Conservation (phyloP, 2,888 invertebrate species). For the Mamestra brassicae region DNA sequence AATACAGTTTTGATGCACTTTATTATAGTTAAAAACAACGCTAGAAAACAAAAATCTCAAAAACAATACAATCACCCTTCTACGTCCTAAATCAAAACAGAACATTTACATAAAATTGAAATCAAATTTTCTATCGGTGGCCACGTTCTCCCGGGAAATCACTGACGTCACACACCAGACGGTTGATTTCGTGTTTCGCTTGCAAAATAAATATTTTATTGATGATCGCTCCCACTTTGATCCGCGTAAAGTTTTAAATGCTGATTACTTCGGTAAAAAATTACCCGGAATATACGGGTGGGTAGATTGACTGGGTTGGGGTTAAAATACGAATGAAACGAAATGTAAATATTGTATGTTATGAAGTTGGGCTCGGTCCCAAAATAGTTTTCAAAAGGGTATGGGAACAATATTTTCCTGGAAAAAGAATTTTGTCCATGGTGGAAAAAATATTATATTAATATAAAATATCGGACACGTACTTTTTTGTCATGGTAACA, state of each 20-base stretch:
- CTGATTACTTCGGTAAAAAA: constrained; percentile 68
- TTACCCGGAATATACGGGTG: constrained; percentile 23
- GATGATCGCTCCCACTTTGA: constrained; percentile 76
- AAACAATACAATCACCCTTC: constrained; percentile 33
- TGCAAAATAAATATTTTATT: constrained; percentile 81
- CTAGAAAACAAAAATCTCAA: background rate
- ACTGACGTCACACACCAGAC: constrained; percentile 72
- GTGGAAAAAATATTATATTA: no score
- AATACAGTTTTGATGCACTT: no score
- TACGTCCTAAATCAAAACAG: constrained; percentile 70
- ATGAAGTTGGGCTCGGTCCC: background rate
- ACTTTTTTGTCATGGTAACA: no score
- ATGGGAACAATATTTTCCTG: no score
- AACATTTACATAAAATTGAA: constrained; percentile 77
- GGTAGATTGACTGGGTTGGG: background rate
- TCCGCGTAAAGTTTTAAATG: constrained; percentile 74
- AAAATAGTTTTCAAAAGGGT: background rate
- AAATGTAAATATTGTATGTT: background rate
- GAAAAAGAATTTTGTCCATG: no score
- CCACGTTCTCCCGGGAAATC: constrained; percentile 81
- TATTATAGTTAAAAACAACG: no score
- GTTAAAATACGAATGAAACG: background rate
- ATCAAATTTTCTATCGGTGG: constrained; percentile 78
- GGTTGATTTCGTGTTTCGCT: constrained; percentile 78
- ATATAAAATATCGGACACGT: no score